Evolutionary conservation across 2,113 vertebrate species (phyloP).

Genomic region (Brachyhypopomus occidentalis): DNA sequence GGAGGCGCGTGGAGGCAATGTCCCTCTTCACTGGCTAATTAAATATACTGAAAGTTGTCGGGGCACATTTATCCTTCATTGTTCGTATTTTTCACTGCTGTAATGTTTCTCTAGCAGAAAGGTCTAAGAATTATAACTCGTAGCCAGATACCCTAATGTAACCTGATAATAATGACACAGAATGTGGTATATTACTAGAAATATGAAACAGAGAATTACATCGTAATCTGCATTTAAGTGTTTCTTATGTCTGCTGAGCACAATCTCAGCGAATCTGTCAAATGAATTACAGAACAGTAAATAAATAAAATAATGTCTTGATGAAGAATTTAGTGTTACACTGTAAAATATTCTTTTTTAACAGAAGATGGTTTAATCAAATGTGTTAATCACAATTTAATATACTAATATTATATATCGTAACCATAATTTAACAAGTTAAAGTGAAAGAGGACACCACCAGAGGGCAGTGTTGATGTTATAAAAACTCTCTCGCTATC

Average conservation of each 20-base stretch:
- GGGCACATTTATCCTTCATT: slow-evolving; percentile 28
- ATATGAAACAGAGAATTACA: too few species aligned
- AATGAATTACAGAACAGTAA: not conserved
- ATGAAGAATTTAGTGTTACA: too few species aligned
- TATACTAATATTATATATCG: too few species aligned
- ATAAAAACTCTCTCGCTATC: not conserved
- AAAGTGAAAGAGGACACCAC: slow-evolving; percentile 22
- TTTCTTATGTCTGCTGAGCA: not conserved
- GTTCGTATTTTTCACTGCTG: slow-evolving; percentile 9
- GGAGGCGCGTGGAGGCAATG: slow-evolving; percentile 13
- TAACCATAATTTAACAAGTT: not conserved
- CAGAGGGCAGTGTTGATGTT: slow-evolving; percentile 52
- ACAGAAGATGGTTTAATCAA: not conserved
- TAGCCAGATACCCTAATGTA: not conserved
- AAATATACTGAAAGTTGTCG: slow-evolving; percentile 48
- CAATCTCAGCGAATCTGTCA: not conserved
- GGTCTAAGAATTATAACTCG: not conserved
- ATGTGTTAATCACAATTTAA: not conserved
- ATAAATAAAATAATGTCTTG: not conserved
- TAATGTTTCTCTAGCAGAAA: slow-evolving; percentile 17
- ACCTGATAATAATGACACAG: not conserved
- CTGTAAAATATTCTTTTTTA: not conserved
- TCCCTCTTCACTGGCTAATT: slow-evolving; percentile 39
- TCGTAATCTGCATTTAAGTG: not conserved
- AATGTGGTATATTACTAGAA: too few species aligned